Conservation (phyloP, 2,113 vertebrate species). For the Sprattus sprattus region DNA sequence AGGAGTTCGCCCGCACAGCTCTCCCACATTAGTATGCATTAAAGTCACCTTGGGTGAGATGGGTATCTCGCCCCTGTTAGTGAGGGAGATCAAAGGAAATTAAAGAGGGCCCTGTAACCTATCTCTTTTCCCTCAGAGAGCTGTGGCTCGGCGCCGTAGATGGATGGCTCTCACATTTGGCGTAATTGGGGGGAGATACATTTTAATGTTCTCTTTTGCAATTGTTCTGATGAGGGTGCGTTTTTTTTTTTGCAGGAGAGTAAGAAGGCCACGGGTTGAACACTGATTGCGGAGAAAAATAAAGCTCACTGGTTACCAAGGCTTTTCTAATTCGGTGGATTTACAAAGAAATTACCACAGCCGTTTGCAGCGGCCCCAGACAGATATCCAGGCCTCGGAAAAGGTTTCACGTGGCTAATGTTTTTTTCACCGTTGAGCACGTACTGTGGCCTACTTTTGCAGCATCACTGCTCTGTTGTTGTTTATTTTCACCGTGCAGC, state of each 20-base stretch:
- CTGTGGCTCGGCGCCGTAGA: background rate
- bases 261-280: background rate
- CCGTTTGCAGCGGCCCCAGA: background rate
- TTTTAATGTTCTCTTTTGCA: background rate
- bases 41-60: conserved; percentile 8
- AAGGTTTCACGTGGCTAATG: background rate
- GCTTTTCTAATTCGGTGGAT: background rate
- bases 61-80: background rate
- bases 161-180: background rate
- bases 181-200: background rate
- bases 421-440: background rate
- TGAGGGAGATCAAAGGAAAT: conserved; percentile 11
- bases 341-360: background rate
- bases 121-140: background rate
- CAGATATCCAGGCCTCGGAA: background rate
- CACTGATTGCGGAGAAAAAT: background rate
- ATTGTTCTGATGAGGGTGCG: background rate
- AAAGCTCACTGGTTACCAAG: background rate
- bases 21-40: conserved; percentile 33
- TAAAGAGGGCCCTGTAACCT: background rate
- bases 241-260: background rate
- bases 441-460: background rate
- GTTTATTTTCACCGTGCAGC: background rate
- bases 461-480: conserved; percentile 9
- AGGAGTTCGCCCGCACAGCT: background rate